Base-by-base conservation (phyloP, 92 coral and sea anemone species). In the Zoanthus gigantus region DNA sequence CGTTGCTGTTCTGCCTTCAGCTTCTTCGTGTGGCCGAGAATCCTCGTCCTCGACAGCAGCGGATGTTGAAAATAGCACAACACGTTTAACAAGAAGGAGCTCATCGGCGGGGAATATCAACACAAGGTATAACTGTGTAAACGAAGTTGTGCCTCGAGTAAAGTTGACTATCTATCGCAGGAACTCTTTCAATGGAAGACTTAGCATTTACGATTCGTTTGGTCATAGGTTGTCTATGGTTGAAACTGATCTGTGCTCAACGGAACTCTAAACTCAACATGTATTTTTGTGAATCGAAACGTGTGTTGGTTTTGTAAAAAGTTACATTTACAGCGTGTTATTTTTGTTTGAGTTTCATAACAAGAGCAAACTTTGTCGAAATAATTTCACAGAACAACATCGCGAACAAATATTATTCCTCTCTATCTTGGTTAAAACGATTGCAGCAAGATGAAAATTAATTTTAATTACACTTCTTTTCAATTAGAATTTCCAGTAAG, bases 221-320 rank as follows among this genome's bases (percentile, higher is more conserved):
- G 85, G 85, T 9, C 85, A 81, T 12, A 47, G 85, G 29, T 73
- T 81, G 23, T 81, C 85, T 3, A 81, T 81, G 85, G 75, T 46
- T 67, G 85, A 81, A 66, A 81, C 85, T 10, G 85, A 81, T 46
- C 85, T 81, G 6, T 81, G 85, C 85, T 81, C 85, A 7, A 81
- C 85, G 47, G 85, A 81, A 29, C 63, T 81, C 14, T 81, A 29
- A 67, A 28, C 23, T 29, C 23, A 23, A 4, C 72, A 18, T 67
- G 12, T 9, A 10, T 23, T 67, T 7, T 16, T 65, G 7, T 16
- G 2, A 10, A 52, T 2, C 23, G 23, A 28, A 29, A 29, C 9
- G 57, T 32, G 15, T 6, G 15, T n/a, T 23, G 58, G 45, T 5
- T 45, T 52, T 52, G 30, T 50, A 37, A 42, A 12, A 53, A 60